phyloP scores from a whole-genome alignment of 2,888 invertebrate species.

The Helicoverpa assulta region DNA sequence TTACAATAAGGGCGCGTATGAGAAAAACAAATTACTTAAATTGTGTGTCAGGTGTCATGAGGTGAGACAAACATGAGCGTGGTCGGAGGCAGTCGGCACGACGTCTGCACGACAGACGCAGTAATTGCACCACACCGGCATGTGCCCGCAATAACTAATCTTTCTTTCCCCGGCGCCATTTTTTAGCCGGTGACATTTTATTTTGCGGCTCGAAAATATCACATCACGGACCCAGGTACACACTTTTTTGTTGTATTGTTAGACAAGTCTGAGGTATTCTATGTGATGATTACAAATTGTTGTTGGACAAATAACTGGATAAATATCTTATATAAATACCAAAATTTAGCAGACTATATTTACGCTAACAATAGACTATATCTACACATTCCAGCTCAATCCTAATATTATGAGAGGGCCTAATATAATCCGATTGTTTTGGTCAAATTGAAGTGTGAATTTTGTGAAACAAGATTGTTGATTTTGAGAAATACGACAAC shows the following conservation, averaged over 20 bases:
- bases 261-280: constrained; percentile 5
- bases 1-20: constrained; percentile 56
- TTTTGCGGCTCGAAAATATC: constrained; percentile 76
- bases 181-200: constrained; percentile 81
- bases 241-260: constrained; percentile 24
- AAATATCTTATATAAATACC: neutral
- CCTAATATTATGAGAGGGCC: neutral
- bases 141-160: constrained; percentile 78
- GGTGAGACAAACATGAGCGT: constrained; percentile 47
- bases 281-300: constrained; percentile 20
- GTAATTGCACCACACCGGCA: constrained; percentile 74
- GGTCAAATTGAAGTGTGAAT: too few species aligned
- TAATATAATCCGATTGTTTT: too few species aligned
- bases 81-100: constrained; percentile 37
- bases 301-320: neutral
- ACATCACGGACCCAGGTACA: constrained; percentile 62
- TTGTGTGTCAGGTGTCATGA: constrained; percentile 60
- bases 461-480: neutral
- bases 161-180: constrained; percentile 74
- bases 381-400: neutral
- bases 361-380: too few species aligned
- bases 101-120: constrained; percentile 60
- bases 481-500: constrained; percentile 1
- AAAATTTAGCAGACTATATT: too few species aligned
- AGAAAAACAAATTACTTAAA: constrained; percentile 64